Evolutionary conservation across 2,888 invertebrate genomes (phyloP).

Genomic region (Harmothoe impar): DNA sequence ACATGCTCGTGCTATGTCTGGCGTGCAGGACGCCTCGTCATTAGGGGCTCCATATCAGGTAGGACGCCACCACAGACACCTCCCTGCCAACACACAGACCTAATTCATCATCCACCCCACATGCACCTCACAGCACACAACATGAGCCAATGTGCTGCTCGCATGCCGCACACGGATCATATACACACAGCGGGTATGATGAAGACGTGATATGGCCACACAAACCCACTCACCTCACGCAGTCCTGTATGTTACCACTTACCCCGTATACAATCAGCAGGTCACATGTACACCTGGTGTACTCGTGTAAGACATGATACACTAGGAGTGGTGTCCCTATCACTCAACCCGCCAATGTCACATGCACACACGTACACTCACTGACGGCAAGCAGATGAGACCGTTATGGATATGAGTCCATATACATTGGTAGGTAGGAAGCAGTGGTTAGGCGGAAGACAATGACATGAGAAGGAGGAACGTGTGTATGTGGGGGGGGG

Average conservation of each 20-base stretch:
- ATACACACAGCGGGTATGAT: neutral
- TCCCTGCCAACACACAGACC: neutral
- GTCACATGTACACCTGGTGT: too few relatives aligned
- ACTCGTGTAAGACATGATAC: too few relatives aligned
- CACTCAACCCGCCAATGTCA: neutral
- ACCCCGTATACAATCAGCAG: neutral
- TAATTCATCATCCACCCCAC: slow-evolving; percentile 20
- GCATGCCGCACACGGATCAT: neutral
- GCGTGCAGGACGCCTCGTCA: neutral
- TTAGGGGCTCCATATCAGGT: neutral
- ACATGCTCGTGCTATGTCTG: neutral
- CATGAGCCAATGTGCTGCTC: neutral
- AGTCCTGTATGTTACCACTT: neutral
- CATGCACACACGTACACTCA: neutral
- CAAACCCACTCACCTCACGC: slow-evolving; percentile 22
- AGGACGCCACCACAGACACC: neutral
- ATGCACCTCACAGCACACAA: neutral
- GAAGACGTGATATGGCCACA: neutral
- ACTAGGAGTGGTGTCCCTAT: neutral
- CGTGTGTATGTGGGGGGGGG: too few relatives aligned
- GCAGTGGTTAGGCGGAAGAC: too few relatives aligned
- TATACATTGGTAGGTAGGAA: too few relatives aligned
- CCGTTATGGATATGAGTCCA: too few relatives aligned
- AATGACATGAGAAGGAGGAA: too few relatives aligned
- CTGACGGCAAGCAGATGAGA: too few relatives aligned